Evolutionary conservation across 2,113 vertebrate species (phyloP).

Genomic region (Siphamia tubifer): DNA sequence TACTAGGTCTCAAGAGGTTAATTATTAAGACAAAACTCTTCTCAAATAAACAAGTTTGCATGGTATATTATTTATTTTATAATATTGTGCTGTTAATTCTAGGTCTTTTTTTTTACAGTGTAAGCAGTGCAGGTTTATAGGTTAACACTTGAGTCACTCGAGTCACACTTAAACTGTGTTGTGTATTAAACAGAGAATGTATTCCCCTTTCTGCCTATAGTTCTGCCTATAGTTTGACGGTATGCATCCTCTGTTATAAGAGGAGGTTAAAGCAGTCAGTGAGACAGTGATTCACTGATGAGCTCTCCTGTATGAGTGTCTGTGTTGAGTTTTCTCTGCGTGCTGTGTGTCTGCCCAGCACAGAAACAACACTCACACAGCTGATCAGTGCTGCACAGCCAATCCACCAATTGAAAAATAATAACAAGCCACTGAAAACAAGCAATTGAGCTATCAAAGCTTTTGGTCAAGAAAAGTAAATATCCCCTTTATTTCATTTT

Average conservation of each 20-base stretch:
- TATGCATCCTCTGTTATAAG: not conserved
- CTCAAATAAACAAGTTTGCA: no score
- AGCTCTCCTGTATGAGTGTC: not conserved
- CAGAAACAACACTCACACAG: slow-evolving; percentile 77
- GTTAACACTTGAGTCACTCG: no score
- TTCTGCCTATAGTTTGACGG: not conserved
- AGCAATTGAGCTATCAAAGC: slow-evolving; percentile 80
- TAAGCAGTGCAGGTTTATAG: no score
- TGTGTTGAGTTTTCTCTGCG: slow-evolving; percentile 18
- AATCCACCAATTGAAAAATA: slow-evolving; percentile 81
- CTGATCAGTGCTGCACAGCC: slow-evolving; percentile 53
- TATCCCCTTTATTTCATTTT: slow-evolving; percentile 72
- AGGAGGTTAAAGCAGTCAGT: no score
- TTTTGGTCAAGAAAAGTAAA: slow-evolving; percentile 74
- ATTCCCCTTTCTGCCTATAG: no score
- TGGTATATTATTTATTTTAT: no score
- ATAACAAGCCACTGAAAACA: slow-evolving; percentile 80
- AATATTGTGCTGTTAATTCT: no score
- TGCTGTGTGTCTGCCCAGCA: slow-evolving; percentile 63
- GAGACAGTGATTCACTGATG: not conserved
- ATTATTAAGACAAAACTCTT: no score
- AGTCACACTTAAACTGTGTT: no score
- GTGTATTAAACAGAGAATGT: no score
- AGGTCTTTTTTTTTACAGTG: no score
- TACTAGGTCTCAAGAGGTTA: no score